Evolutionary conservation across 2,113 vertebrate genomes (phyloP).

Genomic region (Bathybates hornii): DNA sequence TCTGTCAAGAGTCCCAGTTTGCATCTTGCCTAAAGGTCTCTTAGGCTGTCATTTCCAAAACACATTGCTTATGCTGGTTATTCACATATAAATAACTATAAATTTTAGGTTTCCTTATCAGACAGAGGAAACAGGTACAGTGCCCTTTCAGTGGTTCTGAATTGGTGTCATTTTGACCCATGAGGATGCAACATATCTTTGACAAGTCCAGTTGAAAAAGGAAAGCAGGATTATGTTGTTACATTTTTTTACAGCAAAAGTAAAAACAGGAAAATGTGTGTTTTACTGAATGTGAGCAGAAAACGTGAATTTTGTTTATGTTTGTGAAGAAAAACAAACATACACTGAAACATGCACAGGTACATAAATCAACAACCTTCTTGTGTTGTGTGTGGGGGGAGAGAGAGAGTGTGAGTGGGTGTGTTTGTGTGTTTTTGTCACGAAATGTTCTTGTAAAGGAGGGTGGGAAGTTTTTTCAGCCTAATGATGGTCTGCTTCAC

Average conservation of each 20-base stretch:
- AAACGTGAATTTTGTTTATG: background rate
- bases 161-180: background rate
- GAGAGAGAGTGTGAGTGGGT: background rate
- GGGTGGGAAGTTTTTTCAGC: background rate
- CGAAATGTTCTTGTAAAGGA: background rate
- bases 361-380: background rate
- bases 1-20: background rate
- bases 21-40: background rate
- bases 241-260: rapidly evolving
- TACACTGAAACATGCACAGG: background rate
- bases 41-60: background rate
- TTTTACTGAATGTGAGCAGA: background rate
- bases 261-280: background rate
- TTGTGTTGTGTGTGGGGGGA: background rate
- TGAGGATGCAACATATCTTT: background rate
- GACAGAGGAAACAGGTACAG: background rate
- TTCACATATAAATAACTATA: constrained; percentile 1
- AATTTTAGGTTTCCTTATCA: background rate
- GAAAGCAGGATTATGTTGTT: background rate
- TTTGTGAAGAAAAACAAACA: background rate
- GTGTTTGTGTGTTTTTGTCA: background rate
- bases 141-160: background rate
- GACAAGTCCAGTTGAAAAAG: background rate
- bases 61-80: background rate
- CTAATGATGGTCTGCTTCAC: background rate